phyloP scores from a whole-genome alignment of 2,888 invertebrate genomes.

The Tortricodes alternella region DNA sequence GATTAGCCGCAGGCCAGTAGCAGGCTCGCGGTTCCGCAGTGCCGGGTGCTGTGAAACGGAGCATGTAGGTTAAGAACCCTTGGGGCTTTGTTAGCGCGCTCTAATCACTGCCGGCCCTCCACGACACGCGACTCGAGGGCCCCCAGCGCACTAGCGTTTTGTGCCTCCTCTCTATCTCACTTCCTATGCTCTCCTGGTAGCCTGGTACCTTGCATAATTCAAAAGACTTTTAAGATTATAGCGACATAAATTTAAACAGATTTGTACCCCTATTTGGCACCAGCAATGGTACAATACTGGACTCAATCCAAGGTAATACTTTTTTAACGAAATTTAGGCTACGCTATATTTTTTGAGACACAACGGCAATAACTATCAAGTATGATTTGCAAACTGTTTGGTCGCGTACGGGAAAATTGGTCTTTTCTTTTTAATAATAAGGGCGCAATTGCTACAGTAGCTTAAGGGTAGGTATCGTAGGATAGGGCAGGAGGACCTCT shows the following conservation, averaged over 20 bases:
- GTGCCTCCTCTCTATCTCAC: constrained; percentile 62
- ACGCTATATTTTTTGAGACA: constrained; percentile 45
- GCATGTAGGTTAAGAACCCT: constrained; percentile 81
- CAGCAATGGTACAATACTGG: constrained; percentile 48
- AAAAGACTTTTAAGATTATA: constrained; percentile 23
- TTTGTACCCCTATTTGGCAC: constrained; percentile 55
- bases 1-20: constrained; percentile 66
- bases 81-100: constrained; percentile 79
- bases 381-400: constrained; percentile 38
- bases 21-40: constrained; percentile 62
- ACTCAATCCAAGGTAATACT: constrained; percentile 54
- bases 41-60: constrained; percentile 75
- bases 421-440: constrained; percentile 37
- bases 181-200: constrained; percentile 53
- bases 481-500: constrained; percentile 7
- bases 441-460: constrained; percentile 40
- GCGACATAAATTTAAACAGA: constrained; percentile 51
- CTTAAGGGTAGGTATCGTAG: neutral
- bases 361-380: constrained; percentile 42
- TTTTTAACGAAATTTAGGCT: constrained; percentile 48
- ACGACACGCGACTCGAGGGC: constrained; percentile 69
- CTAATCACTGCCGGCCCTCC: constrained; percentile 79
- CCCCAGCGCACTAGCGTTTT: constrained; percentile 77
- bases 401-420: constrained; percentile 36
- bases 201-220: constrained; percentile 36